A percentile compares a stretch with the other conserved stretches of the same genome.
These are phyloP conservation scores for Nipponacmea schrenckii DNA, from an alignment of 2,888 invertebrate species.

Conservation along the genomic window DNA sequence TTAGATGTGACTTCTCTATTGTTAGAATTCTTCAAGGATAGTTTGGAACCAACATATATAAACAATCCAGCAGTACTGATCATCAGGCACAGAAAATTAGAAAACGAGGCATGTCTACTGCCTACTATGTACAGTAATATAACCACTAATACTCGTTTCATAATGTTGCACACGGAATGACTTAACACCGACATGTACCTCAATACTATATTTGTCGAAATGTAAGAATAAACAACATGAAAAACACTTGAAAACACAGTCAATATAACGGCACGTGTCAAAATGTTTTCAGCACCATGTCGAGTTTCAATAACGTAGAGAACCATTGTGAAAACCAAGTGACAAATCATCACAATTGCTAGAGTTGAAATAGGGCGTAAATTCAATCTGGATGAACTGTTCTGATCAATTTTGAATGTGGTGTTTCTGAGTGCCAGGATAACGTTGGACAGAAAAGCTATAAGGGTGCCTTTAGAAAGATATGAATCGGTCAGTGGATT, in stretches of 20 bases:
- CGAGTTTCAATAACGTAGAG: background rate
- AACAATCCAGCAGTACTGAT: conserved; percentile 11
- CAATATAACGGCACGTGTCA: background rate
- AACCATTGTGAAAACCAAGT: background rate
- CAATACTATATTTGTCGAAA: conserved; percentile 34
- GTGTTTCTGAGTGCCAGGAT: conserved; percentile 37
- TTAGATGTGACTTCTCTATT: no score
- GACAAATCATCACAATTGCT: background rate
- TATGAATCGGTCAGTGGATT: no score
- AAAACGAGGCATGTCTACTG: conserved; percentile 16
- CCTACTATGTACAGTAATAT: conserved; percentile 33
- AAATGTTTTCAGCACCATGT: no score
- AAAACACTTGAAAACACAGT: conserved; percentile 27
- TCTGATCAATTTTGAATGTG: conserved; percentile 29
- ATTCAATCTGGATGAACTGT: background rate
- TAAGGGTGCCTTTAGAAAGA: no score
- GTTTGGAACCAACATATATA: background rate
- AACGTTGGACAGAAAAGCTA: no score
- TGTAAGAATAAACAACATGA: conserved; percentile 40
- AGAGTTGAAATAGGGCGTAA: background rate
- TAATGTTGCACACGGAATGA: conserved; percentile 40
- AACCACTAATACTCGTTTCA: conserved; percentile 39
- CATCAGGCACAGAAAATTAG: conserved; percentile 27
- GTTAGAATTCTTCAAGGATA: no score
- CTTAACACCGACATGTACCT: conserved; percentile 36